These are phyloP conservation scores for Acleris literana DNA, from an alignment of 2,888 invertebrate species.

Conservation along the genomic window DNA sequence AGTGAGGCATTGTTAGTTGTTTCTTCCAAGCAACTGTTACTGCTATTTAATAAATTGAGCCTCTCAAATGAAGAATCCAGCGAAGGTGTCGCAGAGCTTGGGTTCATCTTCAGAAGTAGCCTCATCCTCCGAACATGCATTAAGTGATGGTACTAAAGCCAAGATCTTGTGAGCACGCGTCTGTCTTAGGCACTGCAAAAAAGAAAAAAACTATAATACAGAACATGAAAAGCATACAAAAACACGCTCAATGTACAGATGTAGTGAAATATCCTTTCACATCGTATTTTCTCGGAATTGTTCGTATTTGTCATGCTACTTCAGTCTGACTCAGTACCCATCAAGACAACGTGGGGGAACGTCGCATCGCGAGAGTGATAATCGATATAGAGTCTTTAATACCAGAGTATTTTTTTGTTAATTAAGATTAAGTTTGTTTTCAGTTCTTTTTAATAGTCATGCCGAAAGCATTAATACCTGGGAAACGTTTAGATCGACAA, in stretches of 20 bases:
- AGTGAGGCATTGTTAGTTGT: not conserved
- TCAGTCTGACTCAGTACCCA: too few relatives aligned
- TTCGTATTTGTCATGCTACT: too few relatives aligned
- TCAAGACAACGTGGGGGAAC: too few relatives aligned
- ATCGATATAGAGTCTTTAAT: too few relatives aligned
- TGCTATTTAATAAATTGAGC: not conserved
- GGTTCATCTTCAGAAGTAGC: conserved; percentile 10
- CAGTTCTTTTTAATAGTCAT: too few relatives aligned
- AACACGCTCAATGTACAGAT: not conserved
- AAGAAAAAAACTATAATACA: not conserved
- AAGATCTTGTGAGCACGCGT: conserved; percentile 26
- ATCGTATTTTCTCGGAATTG: too few relatives aligned
- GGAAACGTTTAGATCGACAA: too few relatives aligned
- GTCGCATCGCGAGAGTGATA: too few relatives aligned
- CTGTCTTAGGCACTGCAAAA: not conserved
- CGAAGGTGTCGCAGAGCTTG: not conserved
- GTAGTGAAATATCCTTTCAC: too few relatives aligned
- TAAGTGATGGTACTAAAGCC: conserved; percentile 23
- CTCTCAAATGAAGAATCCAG: not conserved
- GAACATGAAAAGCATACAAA: not conserved
- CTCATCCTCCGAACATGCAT: conserved; percentile 25
- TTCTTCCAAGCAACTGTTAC: not conserved
- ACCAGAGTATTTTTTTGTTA: too few relatives aligned
- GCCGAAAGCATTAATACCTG: too few relatives aligned
- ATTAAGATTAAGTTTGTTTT: too few relatives aligned